These are phyloP conservation scores for Hydrolagus affinis DNA, from an alignment of 2,113 vertebrate genomes.

Conservation along the genomic window DNA sequence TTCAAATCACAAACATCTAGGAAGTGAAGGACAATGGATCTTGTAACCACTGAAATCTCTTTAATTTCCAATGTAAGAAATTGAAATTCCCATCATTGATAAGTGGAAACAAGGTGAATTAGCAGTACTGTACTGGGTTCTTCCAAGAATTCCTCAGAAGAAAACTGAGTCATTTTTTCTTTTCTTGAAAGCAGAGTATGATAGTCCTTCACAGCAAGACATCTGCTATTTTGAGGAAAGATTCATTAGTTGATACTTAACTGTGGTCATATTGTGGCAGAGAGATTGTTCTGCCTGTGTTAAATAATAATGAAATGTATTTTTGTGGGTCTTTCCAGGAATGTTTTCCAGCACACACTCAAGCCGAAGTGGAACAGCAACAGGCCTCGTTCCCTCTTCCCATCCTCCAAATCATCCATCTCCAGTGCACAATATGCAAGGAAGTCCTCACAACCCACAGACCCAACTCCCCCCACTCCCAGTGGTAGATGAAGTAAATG, in stretches of 20 bases:
- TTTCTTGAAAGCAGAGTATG: background rate
- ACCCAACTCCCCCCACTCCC: conserved; percentile 53
- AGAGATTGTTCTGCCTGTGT: background rate
- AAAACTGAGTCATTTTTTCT: background rate
- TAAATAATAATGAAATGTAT: background rate
- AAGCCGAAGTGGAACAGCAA: conserved; percentile 46
- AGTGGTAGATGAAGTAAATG: conserved; percentile 48
- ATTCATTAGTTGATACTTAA: background rate
- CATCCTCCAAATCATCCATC: conserved; percentile 56
- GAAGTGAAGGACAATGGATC: background rate
- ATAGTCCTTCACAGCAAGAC: background rate
- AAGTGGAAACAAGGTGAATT: background rate
- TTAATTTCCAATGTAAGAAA: background rate
- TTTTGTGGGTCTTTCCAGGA: conserved; percentile 33
- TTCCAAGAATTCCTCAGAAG: background rate
- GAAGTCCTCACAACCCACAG: conserved; percentile 53
- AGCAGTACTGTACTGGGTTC: background rate
- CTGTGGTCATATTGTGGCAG: background rate
- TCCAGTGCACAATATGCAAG: conserved; percentile 51
- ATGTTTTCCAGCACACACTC: conserved; percentile 54
- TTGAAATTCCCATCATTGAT: background rate
- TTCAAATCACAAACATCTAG: background rate
- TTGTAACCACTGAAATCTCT: background rate
- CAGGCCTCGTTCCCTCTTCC: conserved; percentile 50
- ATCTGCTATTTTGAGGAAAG: background rate